Base-by-base conservation (phyloP, 2,797 vertebrate species). In the Champsocephalus gunnari region DNA sequence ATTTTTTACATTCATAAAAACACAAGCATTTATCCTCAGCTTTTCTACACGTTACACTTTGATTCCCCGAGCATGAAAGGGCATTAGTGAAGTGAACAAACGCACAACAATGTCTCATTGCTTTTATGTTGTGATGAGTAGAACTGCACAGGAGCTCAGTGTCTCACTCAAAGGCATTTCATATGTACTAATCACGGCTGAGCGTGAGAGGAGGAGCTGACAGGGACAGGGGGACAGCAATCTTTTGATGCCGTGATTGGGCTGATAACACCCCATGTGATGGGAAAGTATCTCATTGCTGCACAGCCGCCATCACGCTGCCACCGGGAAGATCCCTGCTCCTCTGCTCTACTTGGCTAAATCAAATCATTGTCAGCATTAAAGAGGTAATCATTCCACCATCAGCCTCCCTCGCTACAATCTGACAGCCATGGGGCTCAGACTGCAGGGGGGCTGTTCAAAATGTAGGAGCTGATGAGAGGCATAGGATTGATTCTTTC, bases 251-350 rank as follows among this genome's bases (percentile, higher is more conserved):
- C 73, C 75, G 48, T 74, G 75, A 84, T 16, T 83, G 80, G 58
- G 47, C 65, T 88, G 84, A 90, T 90, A 89, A 90, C 82, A 82
- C 62, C 65, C 75, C 61, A 75, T 65, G 54, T 82, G 76, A 81
- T 83, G 84, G 73, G 73, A 89, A 92, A 91, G 89, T 32, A 88
- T 89, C 77, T 75, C 82, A 84, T 81, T 83, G 71, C 82, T 64
- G 54, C 79, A 59, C 55, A 81, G 80, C 71, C 38, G 12, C 77
- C 80, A 77, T 85, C 66, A 66, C 70, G 61, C 66, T 73, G 68
- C 61, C 71, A 84, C 59, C 68, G 72, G 67, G 58, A 86, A 68
- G 71, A 87, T 56, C 81, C 55, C 61, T 16, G 64, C 74, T 85
- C 74, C 45, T 21, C 71, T 72, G 73, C 76, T 87, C 70, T 63